Evolutionary conservation across 2,888 invertebrate genomes (phyloP).

Genomic region (Dolichopus griseipennis): DNA sequence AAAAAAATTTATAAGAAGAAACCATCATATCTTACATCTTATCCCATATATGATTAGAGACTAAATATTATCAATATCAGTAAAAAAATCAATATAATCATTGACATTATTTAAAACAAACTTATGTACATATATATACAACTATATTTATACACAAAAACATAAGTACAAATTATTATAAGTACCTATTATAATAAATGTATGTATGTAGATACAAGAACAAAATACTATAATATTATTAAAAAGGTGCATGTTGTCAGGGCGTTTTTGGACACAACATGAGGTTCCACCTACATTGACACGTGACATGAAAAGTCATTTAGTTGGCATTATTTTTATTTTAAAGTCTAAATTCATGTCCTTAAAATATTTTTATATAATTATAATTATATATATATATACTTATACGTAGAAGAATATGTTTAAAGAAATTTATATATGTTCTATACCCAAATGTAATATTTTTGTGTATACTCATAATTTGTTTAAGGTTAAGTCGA

Average conservation of each 20-base stretch:
- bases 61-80: neutral
- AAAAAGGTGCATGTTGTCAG: slow-evolving; percentile 9
- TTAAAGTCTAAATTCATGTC: neutral
- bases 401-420: no score
- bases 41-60: neutral
- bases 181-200: neutral
- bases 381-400: neutral
- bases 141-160: no score
- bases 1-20: neutral
- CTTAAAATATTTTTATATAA: neutral
- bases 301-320: slow-evolving; percentile 32
- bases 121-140: no score
- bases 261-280: slow-evolving; percentile 18
- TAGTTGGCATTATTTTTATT: neutral
- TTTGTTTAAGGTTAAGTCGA: no score
- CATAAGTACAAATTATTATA: no score
- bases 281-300: slow-evolving; percentile 30
- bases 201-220: neutral
- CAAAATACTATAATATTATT: neutral
- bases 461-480: no score
- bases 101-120: no score
- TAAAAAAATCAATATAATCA: neutral
- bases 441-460: no score
- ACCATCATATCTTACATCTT: neutral
- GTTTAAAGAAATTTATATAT: no score